Evolutionary conservation across 1,140 invertebrate species (phyloP), one percentile per base, ranked within the genome.

Genomic region (Aphaenogaster rudis): DNA sequence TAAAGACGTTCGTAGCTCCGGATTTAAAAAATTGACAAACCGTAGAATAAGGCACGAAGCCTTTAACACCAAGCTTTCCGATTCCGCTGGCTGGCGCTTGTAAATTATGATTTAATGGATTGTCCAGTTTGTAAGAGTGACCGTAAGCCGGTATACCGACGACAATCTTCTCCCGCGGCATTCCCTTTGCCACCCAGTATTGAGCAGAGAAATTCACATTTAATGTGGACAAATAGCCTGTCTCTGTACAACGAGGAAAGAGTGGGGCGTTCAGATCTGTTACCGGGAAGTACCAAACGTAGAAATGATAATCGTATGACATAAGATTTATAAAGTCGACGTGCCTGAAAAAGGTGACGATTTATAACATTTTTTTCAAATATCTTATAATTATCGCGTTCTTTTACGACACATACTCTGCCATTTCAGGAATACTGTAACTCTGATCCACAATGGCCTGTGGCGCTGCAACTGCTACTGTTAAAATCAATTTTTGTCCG

Each of bases 111-210:
- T 98, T 98, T 1, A 96, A 90, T 2, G 96, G 89, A 95, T 98
- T 98, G 0, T 97, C 95, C 9, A 99, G 94, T 50, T 96, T 97
- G 90, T 91, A 99, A 3, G 97, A 97, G 93, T 98, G 98, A 8
- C 98, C 99, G 95, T 99, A 99, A 42, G 98, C 98, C 48, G 99
- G 98, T 88, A 99, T 96, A 0, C 99, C 99, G 28, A 99, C 95
- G 11, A 98, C 96, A 39, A 99, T 96, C 95, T 99, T 99, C 36
- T 97, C 96, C 72, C 96, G 96, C 3, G 98, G 97, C 95, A 99
- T 97, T 33, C 98, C 99, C 88, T 97, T 97, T 3, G 95, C 91
- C 0, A 97, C 87, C 97, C 98, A 99, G 96, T 98, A 97, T 87
- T 97, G 96, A 0, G 97, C 97, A 3, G 98, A 97, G 94, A 97